phyloP scores from a whole-genome alignment of 2,113 vertebrate genomes.

The Amazona guildingii region DNA sequence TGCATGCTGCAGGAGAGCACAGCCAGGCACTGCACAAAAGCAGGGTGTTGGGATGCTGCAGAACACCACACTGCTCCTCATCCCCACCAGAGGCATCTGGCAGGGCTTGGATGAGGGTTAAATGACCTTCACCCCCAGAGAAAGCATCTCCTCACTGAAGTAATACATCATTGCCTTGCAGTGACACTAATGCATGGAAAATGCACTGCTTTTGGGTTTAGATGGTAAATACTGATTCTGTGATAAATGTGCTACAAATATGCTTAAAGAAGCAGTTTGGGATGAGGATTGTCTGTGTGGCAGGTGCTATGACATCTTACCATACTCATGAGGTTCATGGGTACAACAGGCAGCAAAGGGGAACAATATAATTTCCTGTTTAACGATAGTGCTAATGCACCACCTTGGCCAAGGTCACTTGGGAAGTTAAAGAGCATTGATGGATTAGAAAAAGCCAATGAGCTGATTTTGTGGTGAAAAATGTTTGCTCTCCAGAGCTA shows the following conservation, averaged over 20 bases:
- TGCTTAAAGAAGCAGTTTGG: background rate
- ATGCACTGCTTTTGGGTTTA: background rate
- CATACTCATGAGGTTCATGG: background rate
- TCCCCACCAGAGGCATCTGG: background rate
- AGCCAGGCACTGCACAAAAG: fast-evolving
- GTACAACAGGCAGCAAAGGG: background rate
- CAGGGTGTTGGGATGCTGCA: background rate
- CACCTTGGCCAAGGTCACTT: background rate
- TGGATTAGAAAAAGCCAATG: background rate
- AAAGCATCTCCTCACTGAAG: background rate
- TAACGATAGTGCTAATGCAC: background rate
- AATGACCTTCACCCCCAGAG: background rate
- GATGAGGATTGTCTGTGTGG: background rate
- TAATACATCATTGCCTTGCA: slow-evolving; percentile 1
- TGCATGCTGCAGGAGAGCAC: fast-evolving
- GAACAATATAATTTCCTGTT: background rate
- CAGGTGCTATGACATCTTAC: background rate
- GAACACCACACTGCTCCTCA: background rate
- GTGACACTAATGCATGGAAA: background rate
- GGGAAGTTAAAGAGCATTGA: background rate
- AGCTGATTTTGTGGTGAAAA: background rate
- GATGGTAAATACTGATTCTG: background rate
- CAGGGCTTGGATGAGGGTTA: background rate
- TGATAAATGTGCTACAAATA: background rate
- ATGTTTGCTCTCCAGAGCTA: background rate